phyloP scores from a whole-genome alignment of 1,140 invertebrate genomes.

The Euura saliciscinereae region DNA sequence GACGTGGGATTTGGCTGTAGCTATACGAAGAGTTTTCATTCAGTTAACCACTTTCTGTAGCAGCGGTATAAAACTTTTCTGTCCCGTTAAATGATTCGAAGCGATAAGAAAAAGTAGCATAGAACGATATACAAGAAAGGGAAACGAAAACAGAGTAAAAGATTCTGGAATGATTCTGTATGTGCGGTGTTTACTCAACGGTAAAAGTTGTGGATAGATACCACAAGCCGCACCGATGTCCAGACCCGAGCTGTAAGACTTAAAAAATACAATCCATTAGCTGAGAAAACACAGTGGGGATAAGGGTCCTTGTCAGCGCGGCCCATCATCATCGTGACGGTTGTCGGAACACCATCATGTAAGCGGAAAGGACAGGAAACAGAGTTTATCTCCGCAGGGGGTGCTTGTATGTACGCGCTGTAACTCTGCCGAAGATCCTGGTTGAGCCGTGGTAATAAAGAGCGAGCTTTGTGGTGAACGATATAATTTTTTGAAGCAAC shows the following conservation, averaged over 20 bases:
- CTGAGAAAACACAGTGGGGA: not conserved
- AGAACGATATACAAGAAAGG: not conserved
- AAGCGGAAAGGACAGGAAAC: not conserved
- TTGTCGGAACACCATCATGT: not conserved
- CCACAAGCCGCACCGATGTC: not conserved
- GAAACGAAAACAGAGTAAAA: not conserved
- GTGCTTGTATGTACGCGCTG: not conserved
- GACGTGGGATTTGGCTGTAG: not conserved
- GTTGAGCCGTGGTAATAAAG: not conserved
- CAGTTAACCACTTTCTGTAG: not conserved
- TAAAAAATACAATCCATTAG: conserved; percentile 7
- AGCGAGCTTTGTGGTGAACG: not conserved
- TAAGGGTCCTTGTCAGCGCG: not conserved
- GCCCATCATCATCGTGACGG: not conserved
- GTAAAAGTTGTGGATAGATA: conserved; percentile 1
- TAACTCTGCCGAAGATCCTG: not conserved
- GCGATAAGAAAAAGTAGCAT: not conserved
- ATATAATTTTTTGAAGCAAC: not conserved
- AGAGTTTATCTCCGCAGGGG: not conserved
- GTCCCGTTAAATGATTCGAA: not conserved
- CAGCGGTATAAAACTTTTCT: not conserved
- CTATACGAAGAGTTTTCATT: not conserved
- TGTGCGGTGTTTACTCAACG: not conserved
- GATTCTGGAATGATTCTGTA: not conserved
- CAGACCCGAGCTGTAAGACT: not conserved